A percentile compares a stretch with the other conserved stretches of the same genome.
These are phyloP conservation scores for Helobdella robusta DNA, from an alignment of 2,888 invertebrate species.

Conservation along the genomic window DNA sequence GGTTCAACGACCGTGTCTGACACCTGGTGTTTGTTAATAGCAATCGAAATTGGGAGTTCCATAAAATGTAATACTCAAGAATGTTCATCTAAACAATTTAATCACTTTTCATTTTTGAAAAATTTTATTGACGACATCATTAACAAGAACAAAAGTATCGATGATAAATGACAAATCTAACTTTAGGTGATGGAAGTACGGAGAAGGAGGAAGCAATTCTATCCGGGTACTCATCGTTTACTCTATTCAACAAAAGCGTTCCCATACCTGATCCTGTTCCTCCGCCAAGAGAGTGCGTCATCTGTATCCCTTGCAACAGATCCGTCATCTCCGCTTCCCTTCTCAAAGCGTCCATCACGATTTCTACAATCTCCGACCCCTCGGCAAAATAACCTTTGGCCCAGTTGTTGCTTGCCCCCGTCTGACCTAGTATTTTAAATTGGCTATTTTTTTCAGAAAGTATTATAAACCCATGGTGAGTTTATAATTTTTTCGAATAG, in stretches of 20 bases:
- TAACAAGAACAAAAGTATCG: no score
- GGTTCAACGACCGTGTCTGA: conserved; percentile 64
- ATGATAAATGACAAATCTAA: no score
- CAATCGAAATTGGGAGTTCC: background rate
- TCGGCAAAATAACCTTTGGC: conserved; percentile 65
- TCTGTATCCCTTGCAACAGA: conserved; percentile 47
- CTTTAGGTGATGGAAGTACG: conserved; percentile 74
- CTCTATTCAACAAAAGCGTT: conserved; percentile 82
- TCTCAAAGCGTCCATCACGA: conserved; percentile 45
- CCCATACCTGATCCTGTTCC: conserved; percentile 52
- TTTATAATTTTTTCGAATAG: no score
- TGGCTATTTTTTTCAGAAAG: no score
- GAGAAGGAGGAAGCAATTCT: conserved; percentile 96
- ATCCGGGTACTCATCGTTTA: conserved; percentile 91
- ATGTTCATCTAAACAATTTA: background rate
- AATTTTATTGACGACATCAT: no score
- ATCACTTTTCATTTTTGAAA: no score
- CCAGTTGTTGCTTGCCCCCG: conserved; percentile 73
- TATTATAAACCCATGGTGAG: no score
- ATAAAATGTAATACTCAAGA: background rate
- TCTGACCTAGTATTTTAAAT: no score
- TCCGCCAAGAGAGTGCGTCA: conserved; percentile 62
- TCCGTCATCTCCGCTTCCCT: conserved; percentile 46
- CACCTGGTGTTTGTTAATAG: conserved; percentile 50
- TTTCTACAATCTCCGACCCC: conserved; percentile 45